These are phyloP conservation scores for Saccopteryx leptura DNA, from an alignment of 2,113 vertebrate genomes.

Conservation along the genomic window DNA sequence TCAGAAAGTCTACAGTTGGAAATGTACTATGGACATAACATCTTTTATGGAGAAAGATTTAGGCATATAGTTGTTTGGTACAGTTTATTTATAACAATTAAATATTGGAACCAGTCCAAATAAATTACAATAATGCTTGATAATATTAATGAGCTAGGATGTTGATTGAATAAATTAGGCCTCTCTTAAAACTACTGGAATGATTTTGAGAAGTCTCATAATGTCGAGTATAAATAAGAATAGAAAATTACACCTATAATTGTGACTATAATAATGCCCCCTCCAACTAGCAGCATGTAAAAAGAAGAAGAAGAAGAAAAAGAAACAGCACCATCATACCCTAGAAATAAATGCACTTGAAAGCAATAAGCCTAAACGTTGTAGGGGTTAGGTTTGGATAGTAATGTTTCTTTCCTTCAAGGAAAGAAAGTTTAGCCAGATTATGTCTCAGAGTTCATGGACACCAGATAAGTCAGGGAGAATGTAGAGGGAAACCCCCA, in stretches of 20 bases:
- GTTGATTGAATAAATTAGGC: too few relatives aligned
- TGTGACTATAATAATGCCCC: not conserved
- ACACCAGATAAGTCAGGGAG: not conserved
- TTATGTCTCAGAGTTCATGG: constrained; percentile 44
- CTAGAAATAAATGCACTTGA: constrained; percentile 22
- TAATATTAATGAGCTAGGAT: too few relatives aligned
- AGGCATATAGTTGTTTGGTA: not conserved
- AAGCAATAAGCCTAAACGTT: constrained; percentile 24
- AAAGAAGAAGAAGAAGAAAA: not conserved
- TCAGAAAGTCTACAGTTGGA: not conserved
- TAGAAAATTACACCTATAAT: not conserved
- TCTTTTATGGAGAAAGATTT: not conserved
- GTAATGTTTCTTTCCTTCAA: constrained; percentile 45
- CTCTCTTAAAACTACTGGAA: not conserved
- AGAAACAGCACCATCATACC: not conserved
- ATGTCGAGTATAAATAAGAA: not conserved
- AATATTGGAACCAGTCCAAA: not conserved
- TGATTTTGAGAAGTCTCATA: not conserved
- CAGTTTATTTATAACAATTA: not conserved
- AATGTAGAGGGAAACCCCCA: not conserved
- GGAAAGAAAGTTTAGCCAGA: constrained; percentile 23
- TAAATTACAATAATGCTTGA: not conserved
- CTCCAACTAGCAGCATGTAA: not conserved
- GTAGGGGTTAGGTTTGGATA: not conserved
- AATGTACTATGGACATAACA: not conserved